Evolutionary conservation across 2,113 vertebrate species (phyloP), one percentile per base, ranked within the genome.

Genomic region (Sialia sialis): DNA sequence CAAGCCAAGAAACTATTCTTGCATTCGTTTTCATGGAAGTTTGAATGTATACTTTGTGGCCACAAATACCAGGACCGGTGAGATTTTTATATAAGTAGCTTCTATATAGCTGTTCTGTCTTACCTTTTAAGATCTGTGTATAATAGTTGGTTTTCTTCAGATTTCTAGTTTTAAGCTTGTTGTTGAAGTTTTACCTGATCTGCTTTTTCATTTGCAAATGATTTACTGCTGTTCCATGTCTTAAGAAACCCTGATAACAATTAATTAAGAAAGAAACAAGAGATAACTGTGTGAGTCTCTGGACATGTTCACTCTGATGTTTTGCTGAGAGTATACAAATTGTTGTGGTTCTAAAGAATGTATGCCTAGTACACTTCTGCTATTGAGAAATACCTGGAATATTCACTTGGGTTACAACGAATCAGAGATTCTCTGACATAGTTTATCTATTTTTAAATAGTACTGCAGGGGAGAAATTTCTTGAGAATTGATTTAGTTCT

Each of bases 31-130:
- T 96, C 94, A 5, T 99, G 98, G 99, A 97, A 98, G 67, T 98
- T 99, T 94, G 95, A 97, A 83, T 99, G 99, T 96, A 90, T 91
- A 2, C 56, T 51, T 34, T 99, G 99, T 97, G 98, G 98, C 80
- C 91, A 97, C 87, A 94, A 95, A 92, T 91, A 97, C 26, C 97
- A 92, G 55, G 93, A 98, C 64, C 98, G 98, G 99, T 99, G 92
- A 87, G 97, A 83, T 90, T 80, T 91, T 78, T 56, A 12, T 74
- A 89, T 75, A 56, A 66, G 29, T 41, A 41, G 16, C 63, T 80
- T 90, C 30, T 83, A 0, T 52, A 8, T 26, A 59, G 34, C n/a
- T 79, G 23, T 87, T 12, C 41, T 80, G 59, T 63, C 49, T 16
- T 46, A 41, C 8, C 15, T 62, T 55, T 69, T 69, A 0, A 51